Base-by-base conservation (phyloP, 1,140 invertebrate species). In the Zaprionus gabonicus region DNA sequence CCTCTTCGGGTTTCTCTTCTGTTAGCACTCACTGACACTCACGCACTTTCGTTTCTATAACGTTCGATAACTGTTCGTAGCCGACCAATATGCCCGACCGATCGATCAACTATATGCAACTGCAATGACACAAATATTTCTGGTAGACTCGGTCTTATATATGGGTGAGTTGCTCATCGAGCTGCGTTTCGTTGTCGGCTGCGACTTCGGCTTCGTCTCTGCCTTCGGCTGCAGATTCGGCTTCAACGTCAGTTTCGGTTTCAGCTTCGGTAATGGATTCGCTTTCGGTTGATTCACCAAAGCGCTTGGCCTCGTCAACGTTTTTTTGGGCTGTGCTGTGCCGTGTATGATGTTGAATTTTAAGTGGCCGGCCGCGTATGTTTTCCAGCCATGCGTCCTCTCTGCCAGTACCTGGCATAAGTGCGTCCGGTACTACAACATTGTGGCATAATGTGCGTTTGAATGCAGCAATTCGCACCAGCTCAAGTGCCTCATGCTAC, bases 91-190 rank as follows among this genome's bases (percentile, higher is more conserved):
- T 78, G 51, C 80, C 81, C 81, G 78, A 90, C 78, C 84, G 85
- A 78, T 78, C 82, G 70, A 51, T 70, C 71, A 70, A 57, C 70
- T 72, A 68, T 71, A 85, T 70, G 78, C 66, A 83, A 87, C 78
- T 88, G 79, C 81, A 87, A 85, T 88, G 85, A 85, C 85, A 90
- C 71, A 90, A 85, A 73, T 85, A 80, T 72, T 90, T 84, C 58
- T 78, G 59, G 51, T 59, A 72, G 72, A 88, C 66, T 63, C 78
- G 71, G 62, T 72, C 78, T 88, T 88, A 84, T 88, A 88, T 88
- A 90, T 76, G 75, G 56, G 44, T 62, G 31, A 53, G 23, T 49
- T 51, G 44, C 41, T 5, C n/a, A 17, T 6, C 36, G 36, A 41
- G 38, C 17, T 58, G 38, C 55, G 56, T 17, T 58, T 67, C 38